Percentiles rank a stretch among this genome's conserved stretches.
These are phyloP conservation scores for Hedya salicella DNA, from an alignment of 2,888 invertebrate genomes.

Conservation along the genomic window DNA sequence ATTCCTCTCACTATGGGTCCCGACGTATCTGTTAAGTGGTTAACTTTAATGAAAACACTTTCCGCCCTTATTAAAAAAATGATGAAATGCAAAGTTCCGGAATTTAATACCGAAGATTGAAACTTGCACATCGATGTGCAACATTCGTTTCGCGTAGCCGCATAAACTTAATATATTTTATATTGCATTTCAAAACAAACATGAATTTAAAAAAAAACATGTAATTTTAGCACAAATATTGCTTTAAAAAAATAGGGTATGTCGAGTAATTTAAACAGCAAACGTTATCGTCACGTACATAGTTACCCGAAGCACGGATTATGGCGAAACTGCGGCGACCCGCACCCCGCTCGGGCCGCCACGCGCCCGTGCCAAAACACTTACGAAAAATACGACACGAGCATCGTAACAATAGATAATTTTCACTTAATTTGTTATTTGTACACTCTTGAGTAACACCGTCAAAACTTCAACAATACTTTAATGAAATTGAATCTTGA, in stretches of 20 bases:
- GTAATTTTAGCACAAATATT: too few relatives aligned
- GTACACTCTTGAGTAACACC: constrained; percentile 52
- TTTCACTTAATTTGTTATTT: constrained; percentile 53
- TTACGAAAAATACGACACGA: constrained; percentile 34
- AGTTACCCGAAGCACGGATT: constrained; percentile 54
- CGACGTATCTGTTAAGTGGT: too few relatives aligned
- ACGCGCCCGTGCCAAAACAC: constrained; percentile 45
- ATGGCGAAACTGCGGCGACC: constrained; percentile 54
- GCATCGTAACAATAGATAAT: constrained; percentile 46
- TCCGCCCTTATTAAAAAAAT: too few relatives aligned
- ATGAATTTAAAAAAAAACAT: too few relatives aligned
- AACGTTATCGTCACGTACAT: neutral
- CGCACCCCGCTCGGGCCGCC: constrained; percentile 50
- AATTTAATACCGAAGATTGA: constrained; percentile 51
- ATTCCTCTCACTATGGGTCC: too few relatives aligned
- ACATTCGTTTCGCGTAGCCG: constrained; percentile 51
- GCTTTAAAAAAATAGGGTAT: neutral
- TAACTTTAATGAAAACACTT: too few relatives aligned
- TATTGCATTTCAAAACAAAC: too few relatives aligned
- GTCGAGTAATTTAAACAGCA: too few relatives aligned
- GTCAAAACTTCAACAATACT: constrained; percentile 42
- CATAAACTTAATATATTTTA: neutral
- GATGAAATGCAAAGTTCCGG: too few relatives aligned
- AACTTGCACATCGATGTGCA: constrained; percentile 58
- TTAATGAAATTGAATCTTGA: constrained; percentile 33